These are phyloP conservation scores for Enteromius viviparus DNA, from an alignment of 2,797 vertebrate genomes.

Conservation along the genomic window DNA sequence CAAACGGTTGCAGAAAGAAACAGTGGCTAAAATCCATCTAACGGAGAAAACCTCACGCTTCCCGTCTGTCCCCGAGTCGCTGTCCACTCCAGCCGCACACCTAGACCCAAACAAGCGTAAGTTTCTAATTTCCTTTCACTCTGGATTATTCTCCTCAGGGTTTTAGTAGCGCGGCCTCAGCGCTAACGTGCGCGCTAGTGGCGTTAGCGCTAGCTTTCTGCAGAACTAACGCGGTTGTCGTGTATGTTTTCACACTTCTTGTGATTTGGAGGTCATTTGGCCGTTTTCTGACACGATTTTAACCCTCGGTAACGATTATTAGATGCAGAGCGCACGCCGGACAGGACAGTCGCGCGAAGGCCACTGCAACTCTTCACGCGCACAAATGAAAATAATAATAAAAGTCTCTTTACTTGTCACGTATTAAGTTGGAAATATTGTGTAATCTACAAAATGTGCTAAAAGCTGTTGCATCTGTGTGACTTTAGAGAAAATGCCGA, in stretches of 20 bases:
- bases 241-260: background rate
- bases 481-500: background rate
- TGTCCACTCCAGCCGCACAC: background rate
- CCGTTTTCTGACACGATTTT: background rate
- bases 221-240: background rate
- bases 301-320: background rate
- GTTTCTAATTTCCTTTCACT: background rate
- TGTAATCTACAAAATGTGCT: background rate
- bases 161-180: slow-evolving; percentile 32
- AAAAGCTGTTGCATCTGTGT: background rate
- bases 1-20: slow-evolving; percentile 28
- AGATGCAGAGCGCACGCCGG: background rate
- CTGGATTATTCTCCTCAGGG: background rate
- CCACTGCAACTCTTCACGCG: slow-evolving; percentile 22
- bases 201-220: background rate
- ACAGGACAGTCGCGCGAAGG: slow-evolving; percentile 13
- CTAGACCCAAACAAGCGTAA: background rate
- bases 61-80: background rate
- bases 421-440: background rate
- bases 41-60: background rate
- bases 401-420: background rate
- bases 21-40: background rate
- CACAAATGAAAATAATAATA: background rate
- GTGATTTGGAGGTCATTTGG: too few relatives aligned
- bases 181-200: slow-evolving; percentile 26